These are phyloP conservation scores for Pituophis catenifer DNA, from an alignment of 2,113 vertebrate genomes.

Conservation along the genomic window DNA sequence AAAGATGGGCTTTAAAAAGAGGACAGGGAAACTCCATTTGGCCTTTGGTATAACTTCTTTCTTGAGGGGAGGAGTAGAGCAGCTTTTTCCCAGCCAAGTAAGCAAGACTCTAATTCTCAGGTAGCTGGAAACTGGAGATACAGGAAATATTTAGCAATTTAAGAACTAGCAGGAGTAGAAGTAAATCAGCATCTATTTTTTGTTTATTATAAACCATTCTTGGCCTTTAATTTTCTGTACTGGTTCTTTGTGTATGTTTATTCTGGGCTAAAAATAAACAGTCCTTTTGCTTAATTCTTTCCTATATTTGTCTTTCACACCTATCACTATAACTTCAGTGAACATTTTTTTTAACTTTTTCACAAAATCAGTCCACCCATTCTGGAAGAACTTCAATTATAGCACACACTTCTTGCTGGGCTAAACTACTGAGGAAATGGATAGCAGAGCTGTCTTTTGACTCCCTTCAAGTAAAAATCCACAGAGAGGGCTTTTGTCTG, in stretches of 20 bases:
- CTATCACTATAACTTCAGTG: neutral
- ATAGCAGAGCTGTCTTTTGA: neutral
- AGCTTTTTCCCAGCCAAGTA: neutral
- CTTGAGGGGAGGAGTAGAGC: neutral
- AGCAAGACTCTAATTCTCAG: neutral
- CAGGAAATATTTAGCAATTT: neutral
- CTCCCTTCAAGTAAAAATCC: neutral
- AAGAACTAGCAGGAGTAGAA: neutral
- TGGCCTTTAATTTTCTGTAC: neutral
- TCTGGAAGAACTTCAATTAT: neutral
- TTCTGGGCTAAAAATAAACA: neutral
- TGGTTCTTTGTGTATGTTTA: neutral
- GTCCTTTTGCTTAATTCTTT: neutral
- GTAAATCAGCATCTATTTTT: neutral
- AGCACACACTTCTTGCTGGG: neutral
- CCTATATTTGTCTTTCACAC: neutral
- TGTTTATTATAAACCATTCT: neutral
- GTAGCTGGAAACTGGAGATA: neutral
- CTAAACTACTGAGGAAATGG: neutral
- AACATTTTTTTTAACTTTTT: neutral
- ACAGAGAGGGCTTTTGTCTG: neutral
- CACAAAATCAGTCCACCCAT: neutral
- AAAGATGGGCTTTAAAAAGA: neutral
- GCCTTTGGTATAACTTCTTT: neutral
- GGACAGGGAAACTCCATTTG: neutral